Conservation (phyloP, 2,113 vertebrate genomes). For the Numenius arquata region DNA sequence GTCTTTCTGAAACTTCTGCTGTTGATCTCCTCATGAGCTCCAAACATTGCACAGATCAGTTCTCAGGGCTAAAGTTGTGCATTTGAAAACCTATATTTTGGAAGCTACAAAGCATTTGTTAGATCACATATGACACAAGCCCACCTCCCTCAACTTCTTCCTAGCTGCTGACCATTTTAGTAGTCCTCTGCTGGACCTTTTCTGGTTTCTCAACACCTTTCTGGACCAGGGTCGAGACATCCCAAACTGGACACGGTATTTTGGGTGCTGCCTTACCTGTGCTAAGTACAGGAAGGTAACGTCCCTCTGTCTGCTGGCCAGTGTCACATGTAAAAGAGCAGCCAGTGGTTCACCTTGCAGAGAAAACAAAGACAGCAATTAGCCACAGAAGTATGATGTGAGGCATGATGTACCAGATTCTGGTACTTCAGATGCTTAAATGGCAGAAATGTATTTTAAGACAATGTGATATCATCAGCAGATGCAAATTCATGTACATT, state of each 20-base stretch:
- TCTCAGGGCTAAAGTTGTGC: background rate
- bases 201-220: background rate
- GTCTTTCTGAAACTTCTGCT: background rate
- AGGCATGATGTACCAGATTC: background rate
- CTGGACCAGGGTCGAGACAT: rapidly evolving
- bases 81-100: background rate
- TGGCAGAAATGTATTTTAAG: background rate
- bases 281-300: background rate
- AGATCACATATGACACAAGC: background rate
- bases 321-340: background rate
- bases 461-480: background rate
- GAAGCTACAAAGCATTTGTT: background rate
- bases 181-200: background rate
- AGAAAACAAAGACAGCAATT: background rate
- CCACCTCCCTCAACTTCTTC: background rate
- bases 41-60: background rate
- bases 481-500: background rate
- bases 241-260: background rate
- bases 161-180: background rate
- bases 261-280: background rate
- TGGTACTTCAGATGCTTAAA: background rate
- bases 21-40: background rate
- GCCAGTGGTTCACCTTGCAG: background rate
- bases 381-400: background rate
- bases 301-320: background rate